These are phyloP conservation scores for Galerucella calmariensis DNA, from an alignment of 2,888 invertebrate genomes.

Conservation along the genomic window DNA sequence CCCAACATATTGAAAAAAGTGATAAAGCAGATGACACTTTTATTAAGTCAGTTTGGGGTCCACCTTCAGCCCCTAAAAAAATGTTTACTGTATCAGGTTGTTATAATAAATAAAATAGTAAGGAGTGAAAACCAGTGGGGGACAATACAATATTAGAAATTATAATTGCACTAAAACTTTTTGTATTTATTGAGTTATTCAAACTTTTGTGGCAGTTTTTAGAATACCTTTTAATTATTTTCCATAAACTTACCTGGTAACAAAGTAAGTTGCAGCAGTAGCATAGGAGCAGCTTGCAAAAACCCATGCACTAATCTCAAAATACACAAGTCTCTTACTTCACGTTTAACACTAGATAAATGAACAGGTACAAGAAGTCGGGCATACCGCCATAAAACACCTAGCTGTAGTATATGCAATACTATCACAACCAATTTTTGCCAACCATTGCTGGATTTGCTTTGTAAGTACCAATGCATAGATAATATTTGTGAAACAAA, in stretches of 20 bases:
- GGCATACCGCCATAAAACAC: constrained; percentile 85
- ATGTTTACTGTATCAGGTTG: neutral
- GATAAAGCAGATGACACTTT: constrained; percentile 85
- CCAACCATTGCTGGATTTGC: constrained; percentile 59
- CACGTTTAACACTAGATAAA: constrained; percentile 83
- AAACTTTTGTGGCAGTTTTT: too few relatives aligned
- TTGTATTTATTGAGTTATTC: too few relatives aligned
- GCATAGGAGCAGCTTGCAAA: constrained; percentile 88
- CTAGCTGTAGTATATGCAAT: constrained; percentile 76
- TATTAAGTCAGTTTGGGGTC: constrained; percentile 76
- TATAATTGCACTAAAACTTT: too few relatives aligned
- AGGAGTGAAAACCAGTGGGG: too few relatives aligned
- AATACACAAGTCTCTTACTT: constrained; percentile 80
- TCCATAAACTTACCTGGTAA: constrained; percentile 60
- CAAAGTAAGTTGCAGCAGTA: constrained; percentile 83
- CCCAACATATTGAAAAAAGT: constrained; percentile 90
- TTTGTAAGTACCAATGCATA: constrained; percentile 70
- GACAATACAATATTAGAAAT: too few relatives aligned
- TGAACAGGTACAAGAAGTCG: constrained; percentile 87
- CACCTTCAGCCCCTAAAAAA: constrained; percentile 39
- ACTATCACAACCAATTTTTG: constrained; percentile 68
- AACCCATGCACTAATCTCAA: constrained; percentile 87
- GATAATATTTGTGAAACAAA: constrained; percentile 82
- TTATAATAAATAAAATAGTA: too few relatives aligned
- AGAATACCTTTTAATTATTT: neutral